Evolutionary conservation across 2,113 vertebrate species (phyloP), one percentile per base, ranked within the genome.

Genomic region (Chamaetylas fuelleborni): DNA sequence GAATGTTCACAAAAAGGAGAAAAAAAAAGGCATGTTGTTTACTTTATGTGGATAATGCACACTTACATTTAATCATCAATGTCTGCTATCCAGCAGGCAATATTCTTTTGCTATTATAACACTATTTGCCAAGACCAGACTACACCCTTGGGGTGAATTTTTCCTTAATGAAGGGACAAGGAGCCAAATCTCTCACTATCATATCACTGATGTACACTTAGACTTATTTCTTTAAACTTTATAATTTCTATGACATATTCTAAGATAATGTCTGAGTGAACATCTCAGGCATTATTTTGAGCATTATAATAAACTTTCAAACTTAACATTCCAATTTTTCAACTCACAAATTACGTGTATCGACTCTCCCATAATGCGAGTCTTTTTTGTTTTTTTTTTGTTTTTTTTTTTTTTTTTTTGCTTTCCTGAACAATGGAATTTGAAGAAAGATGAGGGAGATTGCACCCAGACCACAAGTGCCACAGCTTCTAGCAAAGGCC

Each of bases 21-120:
- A n/a, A 31, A 20, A n/a, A 3, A 62, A 95, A 78, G 4, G 38
- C 38, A 91, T 80, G 97, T 97, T 96, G 97, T 97, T 98, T 98
- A 97, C 96, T 97, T 97, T 98, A 98, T 98, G 97, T 97, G 98
- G 97, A 98, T 98, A 98, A 98, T 96, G 97, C 94, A 96, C 87
- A 96, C 94, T 98, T 98, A 98, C 98, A 98, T 98, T 98, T 98
- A 98, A 99, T 98, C 98, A 98, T 98, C 98, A 98, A 90, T 98
- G 98, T 97, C 97, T 98, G 98, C 97, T 98, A 98, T 97, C 97
- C 98, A 98, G 97, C 90, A 92, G 97, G 98, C 98, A 96, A 97
- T 97, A 97, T 96, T 96, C 96, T 97, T 97, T 94, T 11, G 40
- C 97, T 97, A 97, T 98, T 98, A 98, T 98, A 98, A 98, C 94